A percentile compares a stretch with the other conserved stretches of the same genome.
phyloP scores from a whole-genome alignment of 2,113 vertebrate genomes.

The Chelonoidis abingdonii region DNA sequence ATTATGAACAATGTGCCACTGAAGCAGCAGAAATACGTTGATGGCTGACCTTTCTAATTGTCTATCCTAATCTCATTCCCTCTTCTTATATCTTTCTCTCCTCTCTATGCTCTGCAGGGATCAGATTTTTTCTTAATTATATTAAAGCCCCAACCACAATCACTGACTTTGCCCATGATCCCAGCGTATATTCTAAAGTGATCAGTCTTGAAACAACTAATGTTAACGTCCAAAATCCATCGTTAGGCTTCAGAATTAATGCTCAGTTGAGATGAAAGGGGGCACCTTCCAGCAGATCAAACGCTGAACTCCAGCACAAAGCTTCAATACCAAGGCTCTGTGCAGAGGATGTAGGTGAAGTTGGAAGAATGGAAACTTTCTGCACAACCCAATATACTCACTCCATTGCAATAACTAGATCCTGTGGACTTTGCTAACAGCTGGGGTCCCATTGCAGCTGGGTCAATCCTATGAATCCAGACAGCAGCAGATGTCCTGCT shows the following conservation, averaged over 20 bases:
- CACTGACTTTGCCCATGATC: background rate
- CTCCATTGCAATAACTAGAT: background rate
- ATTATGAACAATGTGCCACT: background rate
- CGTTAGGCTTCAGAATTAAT: background rate
- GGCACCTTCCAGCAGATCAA: background rate
- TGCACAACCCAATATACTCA: no score
- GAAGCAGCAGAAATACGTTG: background rate
- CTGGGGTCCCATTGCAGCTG: background rate
- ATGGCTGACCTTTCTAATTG: background rate
- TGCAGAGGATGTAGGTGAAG: background rate
- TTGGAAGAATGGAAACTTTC: no score
- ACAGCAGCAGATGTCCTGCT: background rate
- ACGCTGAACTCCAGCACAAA: background rate
- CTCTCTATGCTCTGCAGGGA: background rate
- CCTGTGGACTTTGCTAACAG: background rate
- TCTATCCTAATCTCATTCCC: background rate
- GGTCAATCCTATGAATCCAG: background rate
- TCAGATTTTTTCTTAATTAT: background rate
- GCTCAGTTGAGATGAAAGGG: background rate
- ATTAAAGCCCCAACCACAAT: background rate
- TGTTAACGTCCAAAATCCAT: background rate
- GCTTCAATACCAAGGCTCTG: background rate
- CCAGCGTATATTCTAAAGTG: background rate
- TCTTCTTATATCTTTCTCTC: background rate
- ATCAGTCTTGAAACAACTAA: background rate